phyloP scores from a whole-genome alignment of 2,113 vertebrate species.

The Sinocyclocheilus rhinocerous region DNA sequence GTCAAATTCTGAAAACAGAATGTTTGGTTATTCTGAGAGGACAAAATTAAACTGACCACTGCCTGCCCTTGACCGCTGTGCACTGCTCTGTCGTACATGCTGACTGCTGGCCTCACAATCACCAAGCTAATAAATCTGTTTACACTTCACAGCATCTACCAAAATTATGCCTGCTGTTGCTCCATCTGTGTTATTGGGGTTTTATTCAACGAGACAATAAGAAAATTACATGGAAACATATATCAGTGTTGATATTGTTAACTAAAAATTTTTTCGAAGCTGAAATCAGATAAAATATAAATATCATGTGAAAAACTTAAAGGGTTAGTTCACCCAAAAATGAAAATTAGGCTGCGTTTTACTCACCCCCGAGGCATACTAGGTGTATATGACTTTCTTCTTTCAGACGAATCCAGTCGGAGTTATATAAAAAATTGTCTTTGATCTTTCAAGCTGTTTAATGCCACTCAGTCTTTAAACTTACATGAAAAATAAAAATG shows the following conservation, averaged over 20 bases:
- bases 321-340: too few species aligned
- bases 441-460: too few species aligned
- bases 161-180: neutral
- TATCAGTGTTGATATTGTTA: neutral
- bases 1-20: neutral
- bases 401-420: too few species aligned
- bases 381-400: too few species aligned
- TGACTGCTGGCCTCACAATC: conserved; percentile 1
- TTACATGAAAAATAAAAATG: too few species aligned
- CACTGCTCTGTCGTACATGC: neutral
- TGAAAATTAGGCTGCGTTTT: too few species aligned
- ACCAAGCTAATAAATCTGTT: conserved; percentile 11
- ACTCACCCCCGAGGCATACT: too few species aligned
- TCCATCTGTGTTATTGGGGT: neutral
- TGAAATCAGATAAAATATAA: neutral
- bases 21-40: neutral
- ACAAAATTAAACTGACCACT: conserved; percentile 1
- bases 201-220: neutral
- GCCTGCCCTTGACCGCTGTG: neutral
- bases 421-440: too few species aligned
- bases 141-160: neutral
- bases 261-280: neutral
- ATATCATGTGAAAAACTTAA: too few species aligned
- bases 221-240: neutral
- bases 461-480: too few species aligned